Percentiles rank a stretch among this genome's conserved stretches.
Evolutionary conservation across 2,113 vertebrate genomes (phyloP).

Genomic region (Rhinopithecus roxellana): DNA sequence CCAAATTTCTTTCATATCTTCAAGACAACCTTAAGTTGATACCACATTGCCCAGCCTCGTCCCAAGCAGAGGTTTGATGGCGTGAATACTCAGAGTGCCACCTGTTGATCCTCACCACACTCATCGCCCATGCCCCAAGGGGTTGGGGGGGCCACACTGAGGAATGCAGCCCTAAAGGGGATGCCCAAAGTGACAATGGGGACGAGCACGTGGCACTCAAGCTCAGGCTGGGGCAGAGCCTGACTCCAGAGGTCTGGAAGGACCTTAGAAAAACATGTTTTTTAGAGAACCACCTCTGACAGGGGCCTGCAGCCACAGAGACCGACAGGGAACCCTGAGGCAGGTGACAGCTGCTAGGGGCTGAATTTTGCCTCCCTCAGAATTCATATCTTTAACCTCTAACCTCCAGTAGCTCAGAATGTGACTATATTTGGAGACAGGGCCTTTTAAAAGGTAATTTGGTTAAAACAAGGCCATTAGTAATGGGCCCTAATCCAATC

Average conservation of each 20-base stretch:
- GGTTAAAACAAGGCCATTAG: not conserved
- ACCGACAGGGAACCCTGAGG: fast-evolving
- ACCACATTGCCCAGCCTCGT: not conserved
- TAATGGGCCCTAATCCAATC: not conserved
- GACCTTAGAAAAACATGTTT: no score
- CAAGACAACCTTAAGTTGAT: not conserved
- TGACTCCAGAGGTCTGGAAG: not conserved
- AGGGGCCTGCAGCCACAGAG: not conserved
- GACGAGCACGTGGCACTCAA: fast-evolving
- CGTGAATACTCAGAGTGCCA: not conserved
- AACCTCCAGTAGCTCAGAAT: not conserved
- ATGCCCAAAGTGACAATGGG: not conserved
- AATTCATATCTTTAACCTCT: not conserved
- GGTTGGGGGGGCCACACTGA: fast-evolving
- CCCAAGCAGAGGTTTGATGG: not conserved
- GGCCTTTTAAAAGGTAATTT: not conserved
- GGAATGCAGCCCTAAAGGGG: not conserved
- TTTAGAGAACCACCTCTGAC: not conserved
- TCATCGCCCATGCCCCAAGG: fast-evolving
- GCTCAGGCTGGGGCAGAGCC: not conserved
- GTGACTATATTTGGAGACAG: not conserved
- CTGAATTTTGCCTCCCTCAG: not conserved
- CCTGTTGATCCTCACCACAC: not conserved
- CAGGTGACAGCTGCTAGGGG: fast-evolving
- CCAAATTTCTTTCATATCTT: no score